Evolutionary conservation across 92 coral and sea anemone genomes (phyloP), one percentile per base, ranked within the genome.

Genomic region (Heliopora coerulea): DNA sequence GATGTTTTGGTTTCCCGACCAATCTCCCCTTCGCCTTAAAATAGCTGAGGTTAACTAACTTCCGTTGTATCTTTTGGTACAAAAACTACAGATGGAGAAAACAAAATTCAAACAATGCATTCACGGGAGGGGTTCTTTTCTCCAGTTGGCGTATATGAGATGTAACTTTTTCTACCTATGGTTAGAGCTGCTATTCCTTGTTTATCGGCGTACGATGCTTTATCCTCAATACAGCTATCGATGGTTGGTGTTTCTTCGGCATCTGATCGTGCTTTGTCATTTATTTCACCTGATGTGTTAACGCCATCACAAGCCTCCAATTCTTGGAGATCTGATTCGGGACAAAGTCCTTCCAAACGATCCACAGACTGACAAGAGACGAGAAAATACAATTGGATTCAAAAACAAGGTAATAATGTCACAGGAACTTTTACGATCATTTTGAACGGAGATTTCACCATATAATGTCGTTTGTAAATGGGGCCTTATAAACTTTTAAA

Each of bases 321-420:
- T 19, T 14, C 65, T 46, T 73, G 81, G 32, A 28, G 26, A 3
- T 65, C 80, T 23, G 59, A 85, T 29, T 65, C 78, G 18, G 66
- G 82, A 78, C 74, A 72, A 72, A 74, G 56, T 23, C 74, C 69
- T 42, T 61, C 88, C 27, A 59, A 74, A 33, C 46, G 75, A 49
- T 67, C 82, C 35, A 59, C 61, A 17, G 57, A 67, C 60, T 67
- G 31, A 27, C 44, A 25, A 32, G 60, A 0, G 23, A 27, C 20
- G 15, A 5, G 20, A 5, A 48, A 48, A 1, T 48, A 21, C 54
- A 48, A 48, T 1, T 48, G 15, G 18, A 21, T 48, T 21, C 54
- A 48, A 21, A 48, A 15, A 17, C 12, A 1, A 56, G 54, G 46
- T 0, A 24, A 23, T 50, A n/a, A 24, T 19, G 48, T 65, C 52